Base-by-base conservation (phyloP, 1,140 invertebrate species). In the Ceratoteleas bidentatus region DNA sequence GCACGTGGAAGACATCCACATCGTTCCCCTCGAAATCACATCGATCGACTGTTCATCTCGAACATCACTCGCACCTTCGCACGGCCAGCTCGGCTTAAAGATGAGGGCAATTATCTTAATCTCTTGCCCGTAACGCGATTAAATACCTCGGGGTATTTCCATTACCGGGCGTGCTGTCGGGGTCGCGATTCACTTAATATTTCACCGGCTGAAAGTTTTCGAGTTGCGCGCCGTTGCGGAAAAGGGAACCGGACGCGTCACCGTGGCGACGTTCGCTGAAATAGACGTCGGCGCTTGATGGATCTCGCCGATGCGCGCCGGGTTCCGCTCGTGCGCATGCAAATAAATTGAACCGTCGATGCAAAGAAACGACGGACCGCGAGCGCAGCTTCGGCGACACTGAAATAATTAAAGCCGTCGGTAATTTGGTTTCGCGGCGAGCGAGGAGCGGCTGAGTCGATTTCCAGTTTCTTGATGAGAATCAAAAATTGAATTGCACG, bases 291-390 rank as follows among this genome's bases (percentile, higher is more conserved):
- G n/a, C n/a, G n/a, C n/a, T n/a, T 62, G 58, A 62, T 49, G 58
- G 43, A 62, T 49, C 34, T 62, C 15, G 36, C 32, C 45, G 24
- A 38, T 62, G 34, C 16, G 49, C 50, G 36, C 45, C 49, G 50
- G 34, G 60, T 52, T 36, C 9, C 36, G 49, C 24, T 49, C 32
- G n/a, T 34, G 47, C 10, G 8, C 45, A 32, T 36, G 40, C 2
- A 62, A 52, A 62, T 50, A 62, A 50, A 62, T 62, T 52, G 40
- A 43, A 47, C 56, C 38, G 15, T 11, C 56, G 56, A 43, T 43
- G 14, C 14, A 61, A 61, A 47, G 40, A 49, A 61, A 47, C 47
- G 58, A 33, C n/a, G 32, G 15, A 11, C 32, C 13, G 60, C 49
- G 36, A 40, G 0, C 36, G 36, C 36, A 11, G 32, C 32, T 8